Evolutionary conservation across 2,113 vertebrate genomes (phyloP).

Genomic region (Nothoprocta pentlandii): DNA sequence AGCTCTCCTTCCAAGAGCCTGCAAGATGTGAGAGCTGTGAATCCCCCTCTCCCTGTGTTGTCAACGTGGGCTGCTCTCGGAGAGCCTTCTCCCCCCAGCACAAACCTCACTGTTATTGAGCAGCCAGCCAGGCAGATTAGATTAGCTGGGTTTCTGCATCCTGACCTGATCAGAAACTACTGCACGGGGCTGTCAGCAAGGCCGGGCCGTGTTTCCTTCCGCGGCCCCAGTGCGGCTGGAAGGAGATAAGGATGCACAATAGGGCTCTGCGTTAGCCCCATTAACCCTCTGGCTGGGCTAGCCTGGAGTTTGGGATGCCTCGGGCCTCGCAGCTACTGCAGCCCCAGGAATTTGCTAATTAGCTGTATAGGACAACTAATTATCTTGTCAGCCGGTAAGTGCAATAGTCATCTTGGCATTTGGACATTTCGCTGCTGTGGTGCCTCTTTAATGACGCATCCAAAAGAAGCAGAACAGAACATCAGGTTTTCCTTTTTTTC

Average conservation of each 20-base stretch:
- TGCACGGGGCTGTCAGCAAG: background rate
- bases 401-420: background rate
- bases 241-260: background rate
- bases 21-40: background rate
- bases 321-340: constrained; percentile 25
- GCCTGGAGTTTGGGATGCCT: background rate
- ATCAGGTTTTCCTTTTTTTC: background rate
- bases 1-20: background rate
- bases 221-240: background rate
- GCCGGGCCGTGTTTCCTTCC: background rate
- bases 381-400: constrained; percentile 34
- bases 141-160: background rate
- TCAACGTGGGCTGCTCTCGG: fast-evolving
- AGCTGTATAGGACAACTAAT: constrained; percentile 21
- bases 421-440: fast-evolving
- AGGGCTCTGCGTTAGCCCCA: background rate
- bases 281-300: background rate
- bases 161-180: background rate
- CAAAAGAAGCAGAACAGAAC: background rate
- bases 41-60: fast-evolving
- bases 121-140: background rate
- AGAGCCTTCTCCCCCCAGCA: background rate
- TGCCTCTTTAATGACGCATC: background rate
- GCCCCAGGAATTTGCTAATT: constrained; percentile 55
- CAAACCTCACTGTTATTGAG: background rate